These are phyloP conservation scores for Suricata suricatta DNA, from an alignment of 2,113 vertebrate species.

Conservation along the genomic window DNA sequence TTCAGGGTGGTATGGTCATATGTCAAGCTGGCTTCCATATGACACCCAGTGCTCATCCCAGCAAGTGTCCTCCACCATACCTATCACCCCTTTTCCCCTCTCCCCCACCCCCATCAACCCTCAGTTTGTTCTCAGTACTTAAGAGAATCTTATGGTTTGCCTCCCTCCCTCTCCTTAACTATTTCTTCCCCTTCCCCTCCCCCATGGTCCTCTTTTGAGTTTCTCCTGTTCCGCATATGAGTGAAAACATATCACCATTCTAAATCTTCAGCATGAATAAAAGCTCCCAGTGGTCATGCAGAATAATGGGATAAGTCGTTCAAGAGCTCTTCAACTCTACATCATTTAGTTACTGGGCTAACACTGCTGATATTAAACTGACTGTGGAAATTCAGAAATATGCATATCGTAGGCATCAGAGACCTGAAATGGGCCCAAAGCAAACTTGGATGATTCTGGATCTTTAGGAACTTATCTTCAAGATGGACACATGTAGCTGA, in stretches of 20 bases:
- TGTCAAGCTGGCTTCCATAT: no score
- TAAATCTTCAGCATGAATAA: constrained; percentile 11
- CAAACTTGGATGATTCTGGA: neutral
- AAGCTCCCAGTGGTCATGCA: neutral
- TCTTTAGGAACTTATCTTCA: neutral
- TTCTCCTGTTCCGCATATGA: no score
- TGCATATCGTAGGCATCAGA: neutral
- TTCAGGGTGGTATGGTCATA: no score
- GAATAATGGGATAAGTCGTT: neutral
- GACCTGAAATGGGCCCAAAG: neutral
- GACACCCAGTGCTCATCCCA: no score
- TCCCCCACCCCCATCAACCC: no score
- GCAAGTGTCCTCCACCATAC: no score
- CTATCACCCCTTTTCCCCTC: no score
- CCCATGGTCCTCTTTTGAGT: no score
- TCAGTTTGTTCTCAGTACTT: no score
- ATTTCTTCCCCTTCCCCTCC: no score
- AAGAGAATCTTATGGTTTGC: no score
- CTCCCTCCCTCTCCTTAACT: no score
- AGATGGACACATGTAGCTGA: neutral
- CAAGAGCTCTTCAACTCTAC: neutral
- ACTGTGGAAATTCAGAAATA: neutral
- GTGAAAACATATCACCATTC: neutral
- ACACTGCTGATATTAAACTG: neutral
- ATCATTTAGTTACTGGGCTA: neutral